phyloP scores from a whole-genome alignment of 1,140 invertebrate genomes.

The Bathynomus jamesi region DNA sequence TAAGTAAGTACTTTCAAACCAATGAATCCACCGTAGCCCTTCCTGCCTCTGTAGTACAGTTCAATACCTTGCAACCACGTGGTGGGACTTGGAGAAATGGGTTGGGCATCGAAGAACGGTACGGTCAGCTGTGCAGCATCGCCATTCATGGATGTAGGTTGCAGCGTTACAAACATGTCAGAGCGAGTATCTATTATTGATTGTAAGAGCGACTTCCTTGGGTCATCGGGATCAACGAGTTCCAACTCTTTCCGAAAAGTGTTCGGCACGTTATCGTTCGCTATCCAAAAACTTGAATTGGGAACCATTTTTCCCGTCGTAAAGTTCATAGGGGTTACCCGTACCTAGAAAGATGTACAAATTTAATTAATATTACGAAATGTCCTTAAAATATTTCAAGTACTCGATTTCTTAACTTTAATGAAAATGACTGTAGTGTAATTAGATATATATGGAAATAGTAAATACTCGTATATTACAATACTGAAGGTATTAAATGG shows the following conservation, averaged over 20 bases:
- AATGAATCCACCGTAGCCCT: conserved; percentile 63
- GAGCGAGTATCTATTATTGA: conserved; percentile 43
- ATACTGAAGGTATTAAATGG: no score
- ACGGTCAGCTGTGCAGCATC: no score
- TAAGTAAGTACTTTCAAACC: conserved; percentile 66
- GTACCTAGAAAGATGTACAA: conserved; percentile 40
- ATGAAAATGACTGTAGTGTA: no score
- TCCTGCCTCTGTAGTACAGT: conserved; percentile 63
- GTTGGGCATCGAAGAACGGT: conserved; percentile 71
- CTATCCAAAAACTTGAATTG: conserved; percentile 61
- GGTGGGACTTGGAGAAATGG: conserved; percentile 54
- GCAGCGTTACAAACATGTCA: conserved; percentile 69
- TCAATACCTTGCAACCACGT: conserved; percentile 62
- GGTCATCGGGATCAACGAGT: no score
- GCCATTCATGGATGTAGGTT: conserved; percentile 54
- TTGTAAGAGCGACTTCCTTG: conserved; percentile 45
- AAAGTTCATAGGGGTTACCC: conserved; percentile 66
- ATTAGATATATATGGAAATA: no score
- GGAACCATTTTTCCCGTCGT: conserved; percentile 56
- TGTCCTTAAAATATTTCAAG: no score
- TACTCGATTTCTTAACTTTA: no score
- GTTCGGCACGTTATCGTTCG: conserved; percentile 64
- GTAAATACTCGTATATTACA: no score
- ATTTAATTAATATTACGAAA: no score
- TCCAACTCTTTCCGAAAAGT: conserved; percentile 50